Base-by-base conservation (phyloP, 2,113 vertebrate genomes). In the Microcebus ravelobensis region DNA sequence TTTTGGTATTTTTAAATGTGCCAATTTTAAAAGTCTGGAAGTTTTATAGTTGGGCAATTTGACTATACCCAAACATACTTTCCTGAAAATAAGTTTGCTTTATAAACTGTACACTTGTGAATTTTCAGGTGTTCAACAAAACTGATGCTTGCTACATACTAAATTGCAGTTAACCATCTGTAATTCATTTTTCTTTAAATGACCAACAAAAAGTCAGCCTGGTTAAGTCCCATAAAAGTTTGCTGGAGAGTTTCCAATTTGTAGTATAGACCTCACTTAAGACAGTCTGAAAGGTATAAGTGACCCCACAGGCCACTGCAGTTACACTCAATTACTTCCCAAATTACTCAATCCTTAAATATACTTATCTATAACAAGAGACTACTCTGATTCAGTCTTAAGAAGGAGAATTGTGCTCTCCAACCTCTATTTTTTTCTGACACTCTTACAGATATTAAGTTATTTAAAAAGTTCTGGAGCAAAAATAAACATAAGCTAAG, bases 141-240 rank as follows among this genome's bases (percentile, higher is more conserved):
- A 65, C 25, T 29, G 6, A 76, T 81, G 29, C 4, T 81, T 73
- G 20, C 7, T 23, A 74, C 6, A 52, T 63, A 61, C 17, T 71
- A 84, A 96, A 50, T 59, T 71, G 45, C 10, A 89, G 48, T 20
- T 76, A 74, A 80, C 13, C 85, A 17, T 25, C 17, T 14, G 84
- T 52, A 45, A 85, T 81, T 94, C 42, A 79, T 55, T 94, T 96
- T 92, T 95, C 55, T 92, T 90, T 74, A 95, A 88, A 29, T 73
- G 29, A n/a, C 21, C 74, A 86, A 57, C 1, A 48, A 70, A 55
- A 82, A 90, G 20, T 59, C 36, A 90, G 21, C 67, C 59, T 65
- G 2, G 7, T 55, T 59, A 87, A 84, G 39, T 81, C 61, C 87
- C 36, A 63, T 5, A 31, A 92, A 79, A 67, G 25, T 71, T 76